phyloP scores from a whole-genome alignment of 2,113 vertebrate species.

The Myotis davidii region DNA sequence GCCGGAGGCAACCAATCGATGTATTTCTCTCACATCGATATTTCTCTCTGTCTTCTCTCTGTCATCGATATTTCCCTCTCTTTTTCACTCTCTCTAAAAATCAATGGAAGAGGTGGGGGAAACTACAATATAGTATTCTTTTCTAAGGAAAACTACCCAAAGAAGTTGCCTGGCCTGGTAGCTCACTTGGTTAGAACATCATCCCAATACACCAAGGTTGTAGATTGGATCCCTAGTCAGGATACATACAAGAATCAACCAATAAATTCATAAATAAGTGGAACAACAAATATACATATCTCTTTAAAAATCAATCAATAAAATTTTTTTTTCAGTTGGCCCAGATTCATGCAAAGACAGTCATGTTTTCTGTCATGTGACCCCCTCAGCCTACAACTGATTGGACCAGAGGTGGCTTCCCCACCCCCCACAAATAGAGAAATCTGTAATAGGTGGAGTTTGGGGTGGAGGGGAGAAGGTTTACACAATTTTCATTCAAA shows the following conservation, averaged over 20 bases:
- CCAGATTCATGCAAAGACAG: too few relatives aligned
- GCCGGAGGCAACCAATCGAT: too few relatives aligned
- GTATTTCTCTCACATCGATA: too few relatives aligned
- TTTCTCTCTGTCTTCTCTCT: too few relatives aligned
- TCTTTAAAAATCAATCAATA: not conserved
- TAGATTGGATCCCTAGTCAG: not conserved
- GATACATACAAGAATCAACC: not conserved
- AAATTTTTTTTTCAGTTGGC: not conserved
- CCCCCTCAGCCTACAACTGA: not conserved
- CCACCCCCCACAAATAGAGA: not conserved
- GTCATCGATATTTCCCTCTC: too few relatives aligned
- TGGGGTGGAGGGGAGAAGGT: too few relatives aligned
- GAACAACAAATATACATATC: not conserved
- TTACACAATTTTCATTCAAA: not conserved
- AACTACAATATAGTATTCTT: rapidly evolving
- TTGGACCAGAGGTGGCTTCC: not conserved
- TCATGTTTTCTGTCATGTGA: not conserved
- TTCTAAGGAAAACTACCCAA: not conserved
- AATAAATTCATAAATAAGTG: not conserved
- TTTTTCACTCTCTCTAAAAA: too few relatives aligned
- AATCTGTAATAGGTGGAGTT: too few relatives aligned
- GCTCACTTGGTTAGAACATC: not conserved
- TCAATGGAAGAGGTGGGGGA: not conserved
- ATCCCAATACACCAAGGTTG: not conserved
- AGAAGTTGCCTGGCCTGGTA: not conserved